Conservation (phyloP, 2,888 invertebrate genomes). For the Coleophora deauratella region DNA sequence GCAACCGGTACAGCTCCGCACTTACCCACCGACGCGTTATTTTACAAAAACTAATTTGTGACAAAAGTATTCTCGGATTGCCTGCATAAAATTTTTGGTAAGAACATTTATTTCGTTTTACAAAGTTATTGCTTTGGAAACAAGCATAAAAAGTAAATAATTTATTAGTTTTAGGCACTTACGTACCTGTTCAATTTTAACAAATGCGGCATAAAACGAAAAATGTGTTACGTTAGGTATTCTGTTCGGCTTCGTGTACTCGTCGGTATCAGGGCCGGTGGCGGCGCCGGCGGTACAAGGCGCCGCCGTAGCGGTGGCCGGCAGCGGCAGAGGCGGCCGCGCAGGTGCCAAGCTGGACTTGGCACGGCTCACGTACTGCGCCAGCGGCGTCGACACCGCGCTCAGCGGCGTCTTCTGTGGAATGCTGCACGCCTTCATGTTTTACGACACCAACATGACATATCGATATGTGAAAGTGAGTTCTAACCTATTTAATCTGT, state of each 20-base stretch:
- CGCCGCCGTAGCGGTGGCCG: too few species aligned
- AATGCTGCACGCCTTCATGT: constrained; percentile 44
- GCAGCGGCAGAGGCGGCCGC: constrained; percentile 25
- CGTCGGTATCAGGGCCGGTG: constrained; percentile 56
- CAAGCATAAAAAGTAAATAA: too few species aligned
- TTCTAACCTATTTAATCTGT: too few species aligned
- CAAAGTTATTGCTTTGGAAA: too few species aligned
- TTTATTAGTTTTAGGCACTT: too few species aligned
- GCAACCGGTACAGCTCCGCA: constrained; percentile 15
- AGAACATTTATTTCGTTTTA: too few species aligned
- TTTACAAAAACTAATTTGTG: too few species aligned
- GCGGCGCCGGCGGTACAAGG: constrained; percentile 55
- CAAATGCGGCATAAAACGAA: too few species aligned
- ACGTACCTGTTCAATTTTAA: too few species aligned
- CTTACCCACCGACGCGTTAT: neutral
- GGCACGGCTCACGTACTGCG: constrained; percentile 49
- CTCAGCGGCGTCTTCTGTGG: constrained; percentile 63
- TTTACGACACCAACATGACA: constrained; percentile 34
- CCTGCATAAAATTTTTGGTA: too few species aligned
- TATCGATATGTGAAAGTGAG: constrained; percentile 51
- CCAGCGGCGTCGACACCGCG: constrained; percentile 54
- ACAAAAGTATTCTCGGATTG: too few species aligned
- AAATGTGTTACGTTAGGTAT: too few species aligned
- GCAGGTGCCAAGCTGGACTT: constrained; percentile 48
- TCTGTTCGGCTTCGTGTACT: constrained; percentile 50